phyloP scores from a whole-genome alignment of 1,140 invertebrate species.

The Caenorhabditis latens region DNA sequence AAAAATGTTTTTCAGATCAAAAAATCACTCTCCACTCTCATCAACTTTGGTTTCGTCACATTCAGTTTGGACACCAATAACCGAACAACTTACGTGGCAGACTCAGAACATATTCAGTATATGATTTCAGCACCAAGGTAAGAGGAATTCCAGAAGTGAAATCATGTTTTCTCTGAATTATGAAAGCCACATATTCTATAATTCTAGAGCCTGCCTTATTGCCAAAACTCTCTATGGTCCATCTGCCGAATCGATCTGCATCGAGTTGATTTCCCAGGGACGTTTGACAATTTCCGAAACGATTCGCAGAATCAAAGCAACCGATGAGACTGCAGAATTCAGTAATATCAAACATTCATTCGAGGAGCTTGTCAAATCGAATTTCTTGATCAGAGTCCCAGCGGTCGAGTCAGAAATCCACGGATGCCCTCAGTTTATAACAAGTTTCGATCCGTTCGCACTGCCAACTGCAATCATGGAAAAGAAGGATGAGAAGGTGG shows the following conservation, averaged over 20 bases:
- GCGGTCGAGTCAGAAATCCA: conserved; percentile 11
- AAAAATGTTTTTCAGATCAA: conserved; percentile 25
- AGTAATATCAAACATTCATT: conserved; percentile 45
- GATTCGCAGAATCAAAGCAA: conserved; percentile 23
- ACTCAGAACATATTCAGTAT: conserved; percentile 22
- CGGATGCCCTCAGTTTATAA: conserved; percentile 38
- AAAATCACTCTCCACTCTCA: conserved; percentile 45
- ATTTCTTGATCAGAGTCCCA: conserved; percentile 42
- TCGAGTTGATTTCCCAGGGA: conserved; percentile 27
- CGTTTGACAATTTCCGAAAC: conserved; percentile 51
- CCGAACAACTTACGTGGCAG: conserved; percentile 28
- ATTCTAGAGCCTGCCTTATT: conserved; percentile 46
- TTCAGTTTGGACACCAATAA: conserved; percentile 54
- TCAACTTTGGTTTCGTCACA: conserved; percentile 47
- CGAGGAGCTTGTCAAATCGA: conserved; percentile 2
- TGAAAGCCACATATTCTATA: background rate
- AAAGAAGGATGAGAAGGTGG: background rate
- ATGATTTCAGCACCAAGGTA: conserved; percentile 52
- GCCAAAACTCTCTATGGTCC: conserved; percentile 47
- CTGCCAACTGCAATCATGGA: conserved; percentile 12
- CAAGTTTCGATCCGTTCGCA: background rate
- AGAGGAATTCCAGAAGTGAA: background rate
- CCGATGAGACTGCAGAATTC: background rate
- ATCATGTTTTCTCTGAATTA: background rate
- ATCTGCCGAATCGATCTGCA: conserved; percentile 16